phyloP scores from a whole-genome alignment of 2,113 vertebrate species.

The Pao palembangensis region DNA sequence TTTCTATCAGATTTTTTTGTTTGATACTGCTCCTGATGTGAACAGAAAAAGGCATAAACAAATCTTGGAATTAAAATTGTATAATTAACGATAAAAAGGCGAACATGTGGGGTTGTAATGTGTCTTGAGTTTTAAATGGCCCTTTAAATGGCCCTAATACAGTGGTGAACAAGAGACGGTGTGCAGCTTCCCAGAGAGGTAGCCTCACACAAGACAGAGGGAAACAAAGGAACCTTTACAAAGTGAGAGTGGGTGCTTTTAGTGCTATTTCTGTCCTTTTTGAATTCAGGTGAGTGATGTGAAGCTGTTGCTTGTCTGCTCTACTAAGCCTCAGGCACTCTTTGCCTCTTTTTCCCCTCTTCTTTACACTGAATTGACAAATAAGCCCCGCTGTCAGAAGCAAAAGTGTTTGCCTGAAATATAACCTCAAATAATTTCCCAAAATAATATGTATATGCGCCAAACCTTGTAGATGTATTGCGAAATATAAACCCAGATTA shows the following conservation, averaged over 20 bases:
- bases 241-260: constrained; percentile 71
- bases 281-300: constrained; percentile 73
- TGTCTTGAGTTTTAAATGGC: constrained; percentile 16
- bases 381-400: constrained; percentile 44
- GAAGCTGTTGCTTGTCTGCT: constrained; percentile 71
- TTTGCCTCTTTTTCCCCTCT: constrained; percentile 29
- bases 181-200: constrained; percentile 31
- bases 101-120: not conserved
- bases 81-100: not conserved
- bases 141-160: constrained; percentile 31
- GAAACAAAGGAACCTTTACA: constrained; percentile 69
- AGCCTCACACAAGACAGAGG: constrained; percentile 45
- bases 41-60: not conserved
- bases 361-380: constrained; percentile 51
- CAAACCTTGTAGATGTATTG: constrained; percentile 32
- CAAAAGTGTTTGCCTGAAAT: constrained; percentile 43
- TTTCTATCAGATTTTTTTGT: not conserved
- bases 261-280: constrained; percentile 74
- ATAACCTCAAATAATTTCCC: constrained; percentile 43
- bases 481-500: constrained; percentile 30
- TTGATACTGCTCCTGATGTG: not conserved
- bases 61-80: not conserved
- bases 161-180: constrained; percentile 31
- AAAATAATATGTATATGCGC: constrained; percentile 42
- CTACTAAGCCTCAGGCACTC: constrained; percentile 66